phyloP scores from a whole-genome alignment of 2,113 vertebrate species.

The Tympanuchus pallidicinctus region DNA sequence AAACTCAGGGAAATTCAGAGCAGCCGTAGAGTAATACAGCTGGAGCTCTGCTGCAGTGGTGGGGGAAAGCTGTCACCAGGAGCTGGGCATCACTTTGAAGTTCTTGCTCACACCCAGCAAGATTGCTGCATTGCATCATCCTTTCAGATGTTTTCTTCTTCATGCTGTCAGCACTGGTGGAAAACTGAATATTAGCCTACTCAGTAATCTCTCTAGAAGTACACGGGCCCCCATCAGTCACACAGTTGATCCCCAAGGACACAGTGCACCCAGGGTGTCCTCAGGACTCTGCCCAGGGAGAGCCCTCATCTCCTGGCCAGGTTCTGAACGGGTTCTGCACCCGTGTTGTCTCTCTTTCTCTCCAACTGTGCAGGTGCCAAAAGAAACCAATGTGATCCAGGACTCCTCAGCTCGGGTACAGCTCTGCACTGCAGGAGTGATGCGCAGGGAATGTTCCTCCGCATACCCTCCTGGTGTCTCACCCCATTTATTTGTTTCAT shows the following conservation, averaged over 20 bases:
- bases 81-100: not conserved
- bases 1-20: not conserved
- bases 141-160: not conserved
- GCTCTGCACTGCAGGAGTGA: not conserved
- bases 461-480: accelerated
- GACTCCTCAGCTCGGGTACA: not conserved
- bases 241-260: not conserved
- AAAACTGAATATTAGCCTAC: accelerated
- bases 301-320: not conserved
- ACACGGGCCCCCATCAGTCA: not conserved
- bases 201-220: not conserved
- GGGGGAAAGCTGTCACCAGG: not conserved
- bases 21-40: not conserved
- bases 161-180: not conserved
- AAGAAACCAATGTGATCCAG: slow-evolving; percentile 50
- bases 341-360: not conserved
- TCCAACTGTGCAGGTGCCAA: slow-evolving; percentile 13
- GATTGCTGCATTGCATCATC: not conserved
- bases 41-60: not conserved
- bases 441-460: not conserved
- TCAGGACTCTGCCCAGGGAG: not conserved
- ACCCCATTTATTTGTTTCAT: not conserved
- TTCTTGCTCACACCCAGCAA: not conserved
- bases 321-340: not conserved
- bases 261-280: not conserved